Evolutionary conservation across 2,113 vertebrate genomes (phyloP).

Genomic region (Neotragus moschatus): DNA sequence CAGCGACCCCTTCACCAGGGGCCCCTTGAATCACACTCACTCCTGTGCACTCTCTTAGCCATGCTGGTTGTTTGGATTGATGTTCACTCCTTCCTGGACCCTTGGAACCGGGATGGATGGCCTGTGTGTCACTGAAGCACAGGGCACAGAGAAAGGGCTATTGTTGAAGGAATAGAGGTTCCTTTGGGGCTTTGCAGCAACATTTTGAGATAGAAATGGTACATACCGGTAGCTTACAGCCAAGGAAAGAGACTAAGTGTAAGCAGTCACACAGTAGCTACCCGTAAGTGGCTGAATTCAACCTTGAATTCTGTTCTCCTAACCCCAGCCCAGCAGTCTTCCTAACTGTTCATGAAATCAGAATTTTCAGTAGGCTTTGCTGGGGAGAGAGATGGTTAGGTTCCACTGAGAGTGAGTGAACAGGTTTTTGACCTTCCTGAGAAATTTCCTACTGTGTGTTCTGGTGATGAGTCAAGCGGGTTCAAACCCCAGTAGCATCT

Average conservation of each 20-base stretch:
- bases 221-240: not conserved
- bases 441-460: not conserved
- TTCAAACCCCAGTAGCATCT: not conserved
- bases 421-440: not conserved
- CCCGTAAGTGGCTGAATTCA: not conserved
- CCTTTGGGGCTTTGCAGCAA: not conserved
- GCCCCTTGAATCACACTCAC: not conserved
- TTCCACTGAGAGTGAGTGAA: not conserved
- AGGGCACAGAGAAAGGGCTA: not conserved
- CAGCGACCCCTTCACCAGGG: not conserved
- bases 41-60: accelerated
- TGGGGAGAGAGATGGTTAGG: not conserved
- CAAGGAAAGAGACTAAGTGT: not conserved
- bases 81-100: not conserved
- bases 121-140: not conserved
- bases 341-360: not conserved
- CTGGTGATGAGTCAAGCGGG: not conserved
- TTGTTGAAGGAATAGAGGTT: not conserved
- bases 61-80: not conserved
- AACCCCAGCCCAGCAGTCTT: not conserved
- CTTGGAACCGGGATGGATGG: not conserved
- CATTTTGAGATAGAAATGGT: not conserved
- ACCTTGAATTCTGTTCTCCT: not conserved
- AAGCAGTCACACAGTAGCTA: not conserved
- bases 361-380: conserved; percentile 21